Percentiles rank a stretch among this genome's conserved stretches.
Evolutionary conservation across 2,888 invertebrate species (phyloP).

Genomic region (Periphyllus acericola): DNA sequence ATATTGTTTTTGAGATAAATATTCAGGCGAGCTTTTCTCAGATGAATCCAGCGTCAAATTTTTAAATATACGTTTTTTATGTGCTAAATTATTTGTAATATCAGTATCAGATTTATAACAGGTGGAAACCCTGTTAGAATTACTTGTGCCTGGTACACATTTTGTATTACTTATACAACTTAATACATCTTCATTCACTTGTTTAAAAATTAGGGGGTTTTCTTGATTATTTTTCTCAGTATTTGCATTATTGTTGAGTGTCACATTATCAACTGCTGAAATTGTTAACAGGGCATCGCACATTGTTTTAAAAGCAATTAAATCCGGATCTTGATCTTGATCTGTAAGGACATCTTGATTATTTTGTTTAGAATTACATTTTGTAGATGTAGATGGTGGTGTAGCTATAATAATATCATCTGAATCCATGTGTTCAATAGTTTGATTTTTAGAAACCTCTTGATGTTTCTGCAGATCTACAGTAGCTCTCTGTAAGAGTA

Average conservation of each 20-base stretch:
- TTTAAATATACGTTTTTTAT: not conserved
- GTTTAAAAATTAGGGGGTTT: not conserved
- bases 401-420: not conserved
- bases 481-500: not conserved
- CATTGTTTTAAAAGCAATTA: constrained; percentile 29
- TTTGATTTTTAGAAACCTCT: not conserved
- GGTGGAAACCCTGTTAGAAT: not conserved
- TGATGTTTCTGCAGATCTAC: not conserved
- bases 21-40: constrained; percentile 2
- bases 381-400: not conserved
- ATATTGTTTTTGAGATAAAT: not conserved
- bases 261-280: not conserved
- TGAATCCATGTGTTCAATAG: not conserved
- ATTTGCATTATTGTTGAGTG: not conserved
- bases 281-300: constrained; percentile 9
- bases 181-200: not conserved
- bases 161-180: not conserved
- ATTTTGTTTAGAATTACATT: not conserved
- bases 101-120: not conserved
- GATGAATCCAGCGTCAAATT: not conserved
- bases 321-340: constrained; percentile 22
- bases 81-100: not conserved
- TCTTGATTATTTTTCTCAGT: not conserved
- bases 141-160: constrained; percentile 1
- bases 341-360: not conserved